Evolutionary conservation across 2,113 vertebrate genomes (phyloP), one percentile per base, ranked within the genome.

Genomic region (Brachyistius frenatus): DNA sequence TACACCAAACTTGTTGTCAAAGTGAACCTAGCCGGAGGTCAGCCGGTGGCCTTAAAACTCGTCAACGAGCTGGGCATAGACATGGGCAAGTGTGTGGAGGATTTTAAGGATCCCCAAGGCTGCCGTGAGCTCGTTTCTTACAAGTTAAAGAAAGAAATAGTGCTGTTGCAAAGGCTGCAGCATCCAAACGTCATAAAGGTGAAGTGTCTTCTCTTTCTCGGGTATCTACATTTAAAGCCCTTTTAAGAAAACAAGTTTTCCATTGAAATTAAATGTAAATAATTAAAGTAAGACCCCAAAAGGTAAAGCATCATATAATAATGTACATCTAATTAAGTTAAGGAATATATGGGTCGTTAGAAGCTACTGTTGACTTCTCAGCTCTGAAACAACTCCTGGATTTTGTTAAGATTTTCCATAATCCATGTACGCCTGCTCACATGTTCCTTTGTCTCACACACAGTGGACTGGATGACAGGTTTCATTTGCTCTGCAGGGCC

Each of bases 151-250:
- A 97, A 97, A 67, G 96, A 97, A 93, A 93, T 96, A 55, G 80
- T 93, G 23, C 90, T 98, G 63, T 83, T 98, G 80, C 95, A 86
- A 87, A 92, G 91, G 76, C 89, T 98, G 64, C 90, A 85, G 71
- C 96, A 95, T 55, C 94, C 95, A 7, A 96, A 96, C 66, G 88
- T 97, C 90, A 93, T 97, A 8, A 87, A 95, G 96, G 96, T 95
- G 87, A 84, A 55, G 15, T 11, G 5, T 13, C 31, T 7, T 14
- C 37, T 68, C 30, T 30, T 4, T 23, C 7, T 60, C 33, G 4
- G 52, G 7, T 35, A 35, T 47, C 8, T 36, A 4, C n/a, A 11
- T n/a, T 54, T 65, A 31, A 23, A 35, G 30, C 3, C 15, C 36
- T 30, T 16, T 16, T 9, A 23, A 23, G 4, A 15, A 53, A 44